phyloP scores from a whole-genome alignment of 2,113 vertebrate genomes.

The Laterallus jamaicensis region DNA sequence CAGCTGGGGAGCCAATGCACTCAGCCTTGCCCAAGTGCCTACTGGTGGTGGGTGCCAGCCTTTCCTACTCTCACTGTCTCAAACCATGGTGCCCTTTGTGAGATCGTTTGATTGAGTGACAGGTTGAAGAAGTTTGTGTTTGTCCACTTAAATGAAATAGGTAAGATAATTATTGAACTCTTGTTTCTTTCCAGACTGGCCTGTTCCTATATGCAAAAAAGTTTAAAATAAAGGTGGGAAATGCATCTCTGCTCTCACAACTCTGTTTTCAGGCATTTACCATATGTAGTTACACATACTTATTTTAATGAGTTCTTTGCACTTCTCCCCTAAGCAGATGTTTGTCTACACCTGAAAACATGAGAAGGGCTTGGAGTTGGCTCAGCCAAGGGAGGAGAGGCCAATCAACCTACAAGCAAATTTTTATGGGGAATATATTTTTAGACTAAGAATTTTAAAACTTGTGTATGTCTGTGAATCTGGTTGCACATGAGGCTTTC shows the following conservation, averaged over 20 bases:
- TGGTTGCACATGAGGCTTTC: not conserved
- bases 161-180: not conserved
- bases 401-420: not conserved
- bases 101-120: accelerated
- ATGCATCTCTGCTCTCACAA: not conserved
- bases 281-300: not conserved
- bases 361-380: not conserved
- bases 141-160: not conserved
- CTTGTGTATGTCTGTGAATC: not conserved
- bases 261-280: not conserved
- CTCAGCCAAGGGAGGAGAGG: not conserved
- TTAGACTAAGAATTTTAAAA: not conserved
- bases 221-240: not conserved
- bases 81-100: not conserved
- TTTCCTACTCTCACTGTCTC: not conserved
- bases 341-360: not conserved
- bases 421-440: not conserved
- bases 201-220: not conserved
- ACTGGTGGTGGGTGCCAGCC: accelerated
- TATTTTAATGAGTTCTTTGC: slow-evolving; percentile 19
- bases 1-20: accelerated
- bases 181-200: not conserved
- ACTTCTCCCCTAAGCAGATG: not conserved
- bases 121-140: not conserved
- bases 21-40: not conserved